These are phyloP conservation scores for Sinhomidia bicolor DNA, from an alignment of 2,888 invertebrate species.

Conservation along the genomic window DNA sequence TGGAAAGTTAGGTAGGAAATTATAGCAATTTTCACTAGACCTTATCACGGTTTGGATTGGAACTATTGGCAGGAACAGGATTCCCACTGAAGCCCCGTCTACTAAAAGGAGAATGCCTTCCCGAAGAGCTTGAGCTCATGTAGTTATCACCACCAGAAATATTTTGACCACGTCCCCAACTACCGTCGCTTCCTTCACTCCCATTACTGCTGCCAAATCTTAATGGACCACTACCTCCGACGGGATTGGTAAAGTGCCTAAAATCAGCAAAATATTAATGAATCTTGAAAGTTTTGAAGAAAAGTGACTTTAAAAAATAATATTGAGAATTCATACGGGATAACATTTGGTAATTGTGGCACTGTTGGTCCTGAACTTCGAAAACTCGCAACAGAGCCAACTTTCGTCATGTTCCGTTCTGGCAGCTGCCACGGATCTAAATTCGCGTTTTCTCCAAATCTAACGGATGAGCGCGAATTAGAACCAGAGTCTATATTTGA, in stretches of 20 bases:
- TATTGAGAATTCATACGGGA: conserved; percentile 29
- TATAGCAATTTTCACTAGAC: conserved; percentile 55
- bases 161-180: background rate
- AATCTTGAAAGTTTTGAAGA: background rate
- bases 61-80: conserved; percentile 53
- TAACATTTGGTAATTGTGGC: conserved; percentile 41
- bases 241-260: background rate
- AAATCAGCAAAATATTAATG: background rate
- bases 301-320: background rate
- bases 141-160: background rate
- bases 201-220: background rate
- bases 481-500: background rate
- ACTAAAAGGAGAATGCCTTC: conserved; percentile 72
- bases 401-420: background rate
- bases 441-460: background rate
- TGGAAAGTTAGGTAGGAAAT: too few species aligned
- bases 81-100: conserved; percentile 67
- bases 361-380: conserved; percentile 26
- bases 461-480: background rate
- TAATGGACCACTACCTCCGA: background rate
- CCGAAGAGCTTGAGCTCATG: conserved; percentile 29
- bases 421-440: conserved; percentile 20
- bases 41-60: conserved; percentile 55
- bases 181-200: background rate
- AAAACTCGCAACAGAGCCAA: background rate